These are phyloP conservation scores for Thymelicus lineola DNA, from an alignment of 2,888 invertebrate genomes.

Conservation along the genomic window DNA sequence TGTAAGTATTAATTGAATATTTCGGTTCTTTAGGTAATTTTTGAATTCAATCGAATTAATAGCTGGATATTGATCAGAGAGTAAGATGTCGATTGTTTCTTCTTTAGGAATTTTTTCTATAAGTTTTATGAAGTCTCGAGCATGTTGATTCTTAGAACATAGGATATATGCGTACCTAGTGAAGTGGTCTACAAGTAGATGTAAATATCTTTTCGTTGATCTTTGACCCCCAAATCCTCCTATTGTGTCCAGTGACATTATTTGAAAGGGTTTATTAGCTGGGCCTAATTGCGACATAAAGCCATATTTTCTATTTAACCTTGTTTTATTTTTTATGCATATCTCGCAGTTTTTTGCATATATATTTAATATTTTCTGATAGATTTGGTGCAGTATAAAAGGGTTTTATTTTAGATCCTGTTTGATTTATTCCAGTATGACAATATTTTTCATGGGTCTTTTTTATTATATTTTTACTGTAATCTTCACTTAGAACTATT, in stretches of 20 bases:
- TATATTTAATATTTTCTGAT: conserved; percentile 39
- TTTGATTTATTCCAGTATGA: conserved; percentile 43
- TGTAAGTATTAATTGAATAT: too few species aligned
- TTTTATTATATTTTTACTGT: conserved; percentile 38
- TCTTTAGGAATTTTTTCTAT: too few species aligned
- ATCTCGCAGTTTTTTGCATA: conserved; percentile 41
- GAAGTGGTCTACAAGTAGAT: conserved; percentile 41
- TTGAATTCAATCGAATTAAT: too few species aligned
- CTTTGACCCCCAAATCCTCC: conserved; percentile 46
- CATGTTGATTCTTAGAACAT: conserved; percentile 17
- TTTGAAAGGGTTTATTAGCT: conserved; percentile 43
- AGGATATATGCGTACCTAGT: conserved; percentile 46
- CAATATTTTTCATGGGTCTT: conserved; percentile 34
- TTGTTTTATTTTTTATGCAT: conserved; percentile 45
- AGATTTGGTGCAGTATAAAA: conserved; percentile 40
- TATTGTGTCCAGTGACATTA: conserved; percentile 45
- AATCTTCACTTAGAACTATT: conserved; percentile 40
- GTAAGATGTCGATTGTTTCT: too few species aligned
- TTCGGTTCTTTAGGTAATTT: too few species aligned
- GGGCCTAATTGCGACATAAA: conserved; percentile 47
- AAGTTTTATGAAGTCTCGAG: too few species aligned
- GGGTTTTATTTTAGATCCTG: conserved; percentile 38
- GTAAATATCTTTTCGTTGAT: conserved; percentile 48
- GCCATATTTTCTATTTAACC: conserved; percentile 42
- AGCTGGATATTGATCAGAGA: too few species aligned